A percentile compares a stretch with the other conserved stretches of the same genome.
phyloP scores from a whole-genome alignment of 2,888 invertebrate genomes.

The Coleophora deauratella region DNA sequence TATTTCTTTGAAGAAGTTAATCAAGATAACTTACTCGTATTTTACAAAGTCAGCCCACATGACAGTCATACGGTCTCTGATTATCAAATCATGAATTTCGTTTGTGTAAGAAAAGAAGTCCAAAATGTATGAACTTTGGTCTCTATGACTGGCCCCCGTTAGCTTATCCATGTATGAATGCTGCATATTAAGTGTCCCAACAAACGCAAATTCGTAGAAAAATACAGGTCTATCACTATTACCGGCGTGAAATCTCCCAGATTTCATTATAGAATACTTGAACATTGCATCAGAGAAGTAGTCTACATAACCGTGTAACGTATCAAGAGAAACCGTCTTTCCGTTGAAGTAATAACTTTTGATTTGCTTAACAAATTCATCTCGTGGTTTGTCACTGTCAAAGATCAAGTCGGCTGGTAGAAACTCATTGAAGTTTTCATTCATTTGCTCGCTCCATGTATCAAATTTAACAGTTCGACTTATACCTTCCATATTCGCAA shows the following conservation, averaged over 20 bases:
- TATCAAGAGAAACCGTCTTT: constrained; percentile 35
- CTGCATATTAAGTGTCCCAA: constrained; percentile 47
- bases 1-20: not conserved
- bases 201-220: constrained; percentile 55
- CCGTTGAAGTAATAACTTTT: constrained; percentile 47
- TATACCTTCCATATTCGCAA: constrained; percentile 60
- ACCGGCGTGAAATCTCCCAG: constrained; percentile 42
- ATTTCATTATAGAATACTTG: constrained; percentile 51
- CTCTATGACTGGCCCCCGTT: constrained; percentile 59
- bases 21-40: constrained; percentile 43
- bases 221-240: constrained; percentile 35
- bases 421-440: constrained; percentile 47
- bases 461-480: constrained; percentile 47
- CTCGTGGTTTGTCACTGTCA: constrained; percentile 28
- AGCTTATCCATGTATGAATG: constrained; percentile 49
- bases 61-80: constrained; percentile 45
- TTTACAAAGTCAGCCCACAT: constrained; percentile 63
- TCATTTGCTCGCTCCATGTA: constrained; percentile 54
- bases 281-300: constrained; percentile 64
- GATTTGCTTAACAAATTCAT: constrained; percentile 31
- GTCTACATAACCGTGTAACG: constrained; percentile 42
- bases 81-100: constrained; percentile 42
- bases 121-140: constrained; percentile 53
- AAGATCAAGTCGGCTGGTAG: constrained; percentile 53
- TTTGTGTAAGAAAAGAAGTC: constrained; percentile 50